Percentiles rank a stretch among this genome's conserved stretches.
These are phyloP conservation scores for Chironomus tentans DNA, from an alignment of 2,888 invertebrate genomes.

Conservation along the genomic window DNA sequence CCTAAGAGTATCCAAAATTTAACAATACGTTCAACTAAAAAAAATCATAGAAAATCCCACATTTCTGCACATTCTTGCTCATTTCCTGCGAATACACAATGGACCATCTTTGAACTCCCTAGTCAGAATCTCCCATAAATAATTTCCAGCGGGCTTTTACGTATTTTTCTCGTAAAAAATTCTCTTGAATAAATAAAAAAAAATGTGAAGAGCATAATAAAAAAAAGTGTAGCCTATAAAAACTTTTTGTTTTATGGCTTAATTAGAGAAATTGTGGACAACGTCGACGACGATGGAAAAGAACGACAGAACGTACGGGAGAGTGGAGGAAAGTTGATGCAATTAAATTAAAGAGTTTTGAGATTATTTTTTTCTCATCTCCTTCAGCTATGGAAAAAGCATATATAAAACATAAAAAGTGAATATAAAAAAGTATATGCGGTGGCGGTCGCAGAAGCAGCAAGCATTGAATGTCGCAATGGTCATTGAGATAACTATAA, in stretches of 20 bases:
- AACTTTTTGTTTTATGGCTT: slow-evolving; percentile 25
- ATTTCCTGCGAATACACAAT: neutral
- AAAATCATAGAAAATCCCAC: no score
- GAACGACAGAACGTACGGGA: no score
- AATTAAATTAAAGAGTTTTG: slow-evolving; percentile 22
- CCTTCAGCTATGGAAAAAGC: neutral
- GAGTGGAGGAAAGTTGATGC: neutral
- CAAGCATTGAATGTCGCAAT: neutral
- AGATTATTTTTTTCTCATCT: neutral
- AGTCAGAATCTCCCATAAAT: slow-evolving; percentile 1
- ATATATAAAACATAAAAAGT: no score
- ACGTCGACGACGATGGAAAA: neutral
- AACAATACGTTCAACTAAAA: no score
- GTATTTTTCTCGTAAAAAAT: no score
- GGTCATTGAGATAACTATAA: neutral
- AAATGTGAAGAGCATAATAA: neutral
- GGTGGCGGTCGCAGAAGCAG: neutral
- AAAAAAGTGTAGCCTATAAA: slow-evolving; percentile 10
- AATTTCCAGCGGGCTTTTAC: neutral
- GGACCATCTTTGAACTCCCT: neutral
- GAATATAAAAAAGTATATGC: neutral
- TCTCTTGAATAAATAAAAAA: neutral
- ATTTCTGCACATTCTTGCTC: neutral
- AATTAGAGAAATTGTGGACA: slow-evolving; percentile 25
- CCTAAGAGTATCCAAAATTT: no score